A percentile compares a stretch with the other conserved stretches of the same genome.
These are phyloP conservation scores for Apocrypta bakeri DNA, from an alignment of 1,140 invertebrate species.

Conservation along the genomic window DNA sequence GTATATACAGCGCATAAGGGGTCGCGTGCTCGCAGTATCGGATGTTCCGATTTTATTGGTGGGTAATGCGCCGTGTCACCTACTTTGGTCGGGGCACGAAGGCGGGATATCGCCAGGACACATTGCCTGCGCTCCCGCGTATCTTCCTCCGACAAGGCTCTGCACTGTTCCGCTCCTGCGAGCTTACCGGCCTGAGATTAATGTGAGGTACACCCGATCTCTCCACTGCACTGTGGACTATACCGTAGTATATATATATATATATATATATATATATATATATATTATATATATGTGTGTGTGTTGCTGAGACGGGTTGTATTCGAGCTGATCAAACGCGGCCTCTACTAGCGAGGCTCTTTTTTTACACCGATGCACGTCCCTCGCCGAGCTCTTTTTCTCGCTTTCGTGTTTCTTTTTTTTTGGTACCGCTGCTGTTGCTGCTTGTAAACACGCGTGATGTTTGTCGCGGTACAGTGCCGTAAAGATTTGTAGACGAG, in stretches of 20 bases:
- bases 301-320: neutral
- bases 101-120: neutral
- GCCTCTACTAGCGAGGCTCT: neutral
- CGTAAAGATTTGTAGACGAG: too few relatives aligned
- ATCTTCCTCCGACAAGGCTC: neutral
- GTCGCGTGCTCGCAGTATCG: neutral
- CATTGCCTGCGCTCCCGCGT: neutral
- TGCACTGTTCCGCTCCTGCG: neutral
- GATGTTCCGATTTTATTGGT: constrained; percentile 41
- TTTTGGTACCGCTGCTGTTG: neutral
- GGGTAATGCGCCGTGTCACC: constrained; percentile 41
- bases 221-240: too few relatives aligned
- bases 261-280: too few relatives aligned
- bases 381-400: neutral
- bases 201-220: neutral
- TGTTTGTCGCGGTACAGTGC: neutral
- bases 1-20: too few relatives aligned
- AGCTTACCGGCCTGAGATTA: constrained; percentile 27
- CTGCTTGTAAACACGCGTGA: neutral
- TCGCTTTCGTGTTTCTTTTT: neutral
- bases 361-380: neutral
- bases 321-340: neutral
- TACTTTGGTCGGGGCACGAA: constrained; percentile 15
- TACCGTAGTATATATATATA: too few relatives aligned
- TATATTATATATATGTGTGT: too few relatives aligned